Evolutionary conservation across 1,140 invertebrate species (phyloP), one percentile per base, ranked within the genome.

Genomic region (Lysiphlebus fabarum): DNA sequence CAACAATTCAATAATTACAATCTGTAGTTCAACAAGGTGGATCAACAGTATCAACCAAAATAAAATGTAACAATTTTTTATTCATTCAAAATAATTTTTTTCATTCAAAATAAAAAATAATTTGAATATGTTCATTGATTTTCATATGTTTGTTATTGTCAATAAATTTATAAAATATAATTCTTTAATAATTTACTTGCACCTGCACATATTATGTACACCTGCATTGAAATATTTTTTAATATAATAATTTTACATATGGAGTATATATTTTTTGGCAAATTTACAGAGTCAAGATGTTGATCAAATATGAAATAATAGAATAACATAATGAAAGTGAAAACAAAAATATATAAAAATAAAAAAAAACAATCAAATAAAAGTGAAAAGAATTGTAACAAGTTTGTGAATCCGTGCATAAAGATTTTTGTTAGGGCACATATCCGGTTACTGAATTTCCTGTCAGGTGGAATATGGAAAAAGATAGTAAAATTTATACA

Each of bases 1-100:
- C 2, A 26, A 26, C 67, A 69, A 75, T 72, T 73, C 74, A 74
- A 79, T 79, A 79, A 79, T 78, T 79, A 79, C 75, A 75, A 79
- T 76, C 77, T 74, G 77, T 74, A 79, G 77, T 79, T 76, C 66
- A 36, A 69, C 71, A 71, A 68, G 75, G 76, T 73, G 75, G 71
- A 70, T 55, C 67, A 55, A 60, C 63, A 44, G 42, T 36, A 42
- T 63, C 67, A 74, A 72, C 72, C 74, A 74, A 71, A 74, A 77
- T 66, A 68, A 77, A 74, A 70, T 70, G 73, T 76, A 78, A 77
- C 77, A 40, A 40, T 40, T 40, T 6, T 40, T 40, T 6, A 6
- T 40, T 40, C 6, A 40, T 40, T 40, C 38, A 40, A 6, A 6
- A 40, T 40, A 9, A 6, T 9, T 40, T 9, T 6, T 33, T 33